Evolutionary conservation across 2,797 vertebrate genomes (phyloP).

Genomic region (Danio choprae): DNA sequence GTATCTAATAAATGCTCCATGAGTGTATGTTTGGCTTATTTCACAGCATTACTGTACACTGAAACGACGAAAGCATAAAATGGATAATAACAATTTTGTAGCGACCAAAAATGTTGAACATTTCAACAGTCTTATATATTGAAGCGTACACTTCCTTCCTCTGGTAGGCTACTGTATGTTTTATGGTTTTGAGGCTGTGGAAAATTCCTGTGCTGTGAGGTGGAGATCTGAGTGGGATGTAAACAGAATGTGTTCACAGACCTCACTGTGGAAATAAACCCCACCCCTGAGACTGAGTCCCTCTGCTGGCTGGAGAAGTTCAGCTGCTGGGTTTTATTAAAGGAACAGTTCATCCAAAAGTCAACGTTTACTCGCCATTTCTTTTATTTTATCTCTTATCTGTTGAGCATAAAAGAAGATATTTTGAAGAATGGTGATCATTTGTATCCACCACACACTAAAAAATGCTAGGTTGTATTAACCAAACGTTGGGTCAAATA

Average conservation of each 20-base stretch:
- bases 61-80: background rate
- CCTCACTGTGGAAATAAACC: conserved; percentile 29
- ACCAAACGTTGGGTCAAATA: too few relatives aligned
- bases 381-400: too few relatives aligned
- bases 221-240: conserved; percentile 21
- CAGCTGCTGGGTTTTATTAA: background rate
- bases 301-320: conserved; percentile 52
- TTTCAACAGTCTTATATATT: background rate
- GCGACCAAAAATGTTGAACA: background rate
- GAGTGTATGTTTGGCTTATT: too few relatives aligned
- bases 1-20: too few relatives aligned
- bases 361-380: too few relatives aligned
- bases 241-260: conserved; percentile 38
- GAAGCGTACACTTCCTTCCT: background rate
- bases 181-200: conserved; percentile 24
- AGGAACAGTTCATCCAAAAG: background rate
- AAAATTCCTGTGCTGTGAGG: conserved; percentile 39
- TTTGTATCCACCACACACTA: too few relatives aligned
- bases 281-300: conserved; percentile 11
- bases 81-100: background rate
- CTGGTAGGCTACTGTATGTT: background rate
- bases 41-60: too few relatives aligned
- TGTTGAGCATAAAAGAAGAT: too few relatives aligned
- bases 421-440: too few relatives aligned
- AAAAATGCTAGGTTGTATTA: too few relatives aligned